Conservation (phyloP, 2,888 invertebrate genomes). For the Notodonta ziczac region DNA sequence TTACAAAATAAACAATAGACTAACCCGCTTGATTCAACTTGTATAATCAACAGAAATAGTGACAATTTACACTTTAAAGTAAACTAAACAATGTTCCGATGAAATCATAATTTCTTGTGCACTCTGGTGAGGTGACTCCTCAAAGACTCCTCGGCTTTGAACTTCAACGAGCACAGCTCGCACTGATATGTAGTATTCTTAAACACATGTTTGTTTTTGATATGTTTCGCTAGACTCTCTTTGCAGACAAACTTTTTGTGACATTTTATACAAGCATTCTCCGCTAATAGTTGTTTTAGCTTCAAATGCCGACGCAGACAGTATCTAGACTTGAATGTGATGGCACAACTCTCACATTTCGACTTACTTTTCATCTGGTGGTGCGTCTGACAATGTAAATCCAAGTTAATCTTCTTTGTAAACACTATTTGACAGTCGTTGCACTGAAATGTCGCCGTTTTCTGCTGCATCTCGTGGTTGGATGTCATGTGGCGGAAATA, state of each 20-base stretch:
- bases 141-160: slow-evolving; percentile 69
- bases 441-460: slow-evolving; percentile 68
- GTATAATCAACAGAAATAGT: too few species aligned
- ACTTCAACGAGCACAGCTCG: slow-evolving; percentile 69
- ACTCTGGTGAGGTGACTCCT: slow-evolving; percentile 66
- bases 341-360: slow-evolving; percentile 70
- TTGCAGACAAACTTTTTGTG: slow-evolving; percentile 72
- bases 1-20: too few species aligned
- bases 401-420: slow-evolving; percentile 64
- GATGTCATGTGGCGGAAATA: slow-evolving; percentile 78
- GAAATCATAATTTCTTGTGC: slow-evolving; percentile 73
- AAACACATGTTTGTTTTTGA: slow-evolving; percentile 68
- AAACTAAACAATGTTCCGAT: slow-evolving; percentile 7
- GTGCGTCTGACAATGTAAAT: slow-evolving; percentile 69
- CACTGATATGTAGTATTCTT: slow-evolving; percentile 72
- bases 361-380: slow-evolving; percentile 72
- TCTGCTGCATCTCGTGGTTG: slow-evolving; percentile 71
- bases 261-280: slow-evolving; percentile 73
- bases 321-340: slow-evolving; percentile 76
- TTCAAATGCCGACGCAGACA: slow-evolving; percentile 73
- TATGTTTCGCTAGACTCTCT: slow-evolving; percentile 66
- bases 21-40: too few species aligned
- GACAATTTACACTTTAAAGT: too few species aligned
- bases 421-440: slow-evolving; percentile 75
- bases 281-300: slow-evolving; percentile 67